Evolutionary conservation across 2,797 vertebrate genomes (phyloP).

Genomic region (Melanotaenia boesemani): DNA sequence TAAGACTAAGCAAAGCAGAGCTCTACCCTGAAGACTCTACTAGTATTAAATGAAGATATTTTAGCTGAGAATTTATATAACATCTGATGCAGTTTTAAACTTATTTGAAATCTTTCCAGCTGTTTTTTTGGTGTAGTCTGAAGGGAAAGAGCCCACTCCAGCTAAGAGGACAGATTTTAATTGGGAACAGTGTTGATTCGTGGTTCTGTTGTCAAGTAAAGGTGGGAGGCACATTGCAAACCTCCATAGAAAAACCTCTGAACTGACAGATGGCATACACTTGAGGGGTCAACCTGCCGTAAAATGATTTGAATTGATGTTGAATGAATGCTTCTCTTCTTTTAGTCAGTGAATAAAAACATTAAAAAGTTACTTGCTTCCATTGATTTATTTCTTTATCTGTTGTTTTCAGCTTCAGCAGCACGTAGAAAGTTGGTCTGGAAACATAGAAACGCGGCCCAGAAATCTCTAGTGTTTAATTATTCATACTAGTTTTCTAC

Average conservation of each 20-base stretch:
- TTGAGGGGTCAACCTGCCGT: constrained; percentile 89
- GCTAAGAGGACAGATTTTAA: constrained; percentile 89
- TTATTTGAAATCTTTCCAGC: constrained; percentile 56
- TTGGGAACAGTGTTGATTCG: constrained; percentile 87
- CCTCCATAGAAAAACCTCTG: constrained; percentile 72
- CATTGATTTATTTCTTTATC: background rate
- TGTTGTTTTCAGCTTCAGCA: background rate
- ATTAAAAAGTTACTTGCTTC: constrained; percentile 71
- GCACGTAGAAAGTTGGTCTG: background rate
- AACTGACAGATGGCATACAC: constrained; percentile 86
- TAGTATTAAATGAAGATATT: background rate
- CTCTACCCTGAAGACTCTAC: constrained; percentile 3
- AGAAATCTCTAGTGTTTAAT: background rate
- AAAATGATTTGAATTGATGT: constrained; percentile 97
- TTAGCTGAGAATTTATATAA: constrained; percentile 4
- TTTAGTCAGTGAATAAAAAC: constrained; percentile 99
- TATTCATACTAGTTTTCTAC: background rate
- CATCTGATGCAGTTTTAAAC: constrained; percentile 1
- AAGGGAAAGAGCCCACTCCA: constrained; percentile 87
- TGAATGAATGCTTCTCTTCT: constrained; percentile 99
- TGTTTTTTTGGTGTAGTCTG: constrained; percentile 57
- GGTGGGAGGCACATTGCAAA: constrained; percentile 31
- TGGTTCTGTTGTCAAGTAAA: constrained; percentile 67
- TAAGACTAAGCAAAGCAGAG: constrained; percentile 14
- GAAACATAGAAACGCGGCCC: background rate